Percentiles rank a stretch among this genome's conserved stretches.
Evolutionary conservation across 64 coral and sea anemone species (phyloP).

Genomic region (Exaiptasia diaphana): DNA sequence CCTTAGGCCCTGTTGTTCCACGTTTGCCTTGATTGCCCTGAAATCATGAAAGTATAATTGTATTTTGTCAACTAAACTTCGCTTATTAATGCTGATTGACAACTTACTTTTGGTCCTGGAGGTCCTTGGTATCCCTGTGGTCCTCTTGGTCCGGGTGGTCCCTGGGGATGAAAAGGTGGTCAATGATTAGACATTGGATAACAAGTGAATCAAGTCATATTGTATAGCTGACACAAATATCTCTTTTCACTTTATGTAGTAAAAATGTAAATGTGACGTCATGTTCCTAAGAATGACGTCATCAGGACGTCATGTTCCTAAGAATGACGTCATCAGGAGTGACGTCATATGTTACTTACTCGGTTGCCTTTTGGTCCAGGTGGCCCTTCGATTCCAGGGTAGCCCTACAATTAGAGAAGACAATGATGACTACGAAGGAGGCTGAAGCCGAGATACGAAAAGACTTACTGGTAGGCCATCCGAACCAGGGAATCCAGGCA

Average conservation of each 20-base stretch:
- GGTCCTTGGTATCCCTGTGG: conserved; percentile 64
- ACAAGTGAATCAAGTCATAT: no score
- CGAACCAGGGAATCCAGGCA: conserved; percentile 61
- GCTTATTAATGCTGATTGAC: no score
- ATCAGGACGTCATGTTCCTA: no score
- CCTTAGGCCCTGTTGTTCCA: conserved; percentile 46
- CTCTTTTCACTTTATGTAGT: no score
- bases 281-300: no score
- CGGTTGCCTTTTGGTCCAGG: conserved; percentile 72
- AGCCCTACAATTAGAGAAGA: conserved; percentile 36
- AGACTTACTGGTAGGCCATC: conserved; percentile 61
- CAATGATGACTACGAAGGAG: background rate
- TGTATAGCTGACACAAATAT: no score
- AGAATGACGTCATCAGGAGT: no score
- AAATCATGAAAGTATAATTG: background rate
- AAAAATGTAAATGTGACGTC: no score
- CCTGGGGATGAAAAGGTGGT: conserved; percentile 14
- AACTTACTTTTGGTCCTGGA: conserved; percentile 53
- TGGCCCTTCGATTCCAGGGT: conserved; percentile 68
- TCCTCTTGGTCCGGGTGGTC: conserved; percentile 43
- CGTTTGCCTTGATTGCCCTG: conserved; percentile 61
- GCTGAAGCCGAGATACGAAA: background rate
- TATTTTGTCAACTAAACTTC: no score
- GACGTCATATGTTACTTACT: no score
- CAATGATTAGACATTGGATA: no score